Evolutionary conservation across 2,888 invertebrate genomes (phyloP).

Genomic region (Cybosia mesomella): DNA sequence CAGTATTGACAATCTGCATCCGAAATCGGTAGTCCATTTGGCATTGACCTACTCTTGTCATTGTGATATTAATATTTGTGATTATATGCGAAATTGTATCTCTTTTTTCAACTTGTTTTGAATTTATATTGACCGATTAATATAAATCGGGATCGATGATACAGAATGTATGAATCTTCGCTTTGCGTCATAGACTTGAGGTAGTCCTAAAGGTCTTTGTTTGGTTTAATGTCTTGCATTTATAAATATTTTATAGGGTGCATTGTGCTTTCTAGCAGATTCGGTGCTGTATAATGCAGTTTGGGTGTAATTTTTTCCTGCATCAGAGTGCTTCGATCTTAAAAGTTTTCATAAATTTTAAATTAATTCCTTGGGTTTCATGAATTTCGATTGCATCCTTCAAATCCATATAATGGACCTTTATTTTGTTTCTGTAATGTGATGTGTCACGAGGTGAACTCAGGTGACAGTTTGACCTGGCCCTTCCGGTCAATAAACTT

Average conservation of each 20-base stretch:
- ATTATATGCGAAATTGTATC: constrained; percentile 46
- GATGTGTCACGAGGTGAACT: constrained; percentile 51
- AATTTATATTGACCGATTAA: constrained; percentile 11
- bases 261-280: constrained; percentile 34
- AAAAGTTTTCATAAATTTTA: constrained; percentile 47
- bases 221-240: constrained; percentile 22
- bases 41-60: constrained; percentile 71
- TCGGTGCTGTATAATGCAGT: constrained; percentile 38
- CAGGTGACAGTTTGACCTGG: constrained; percentile 58
- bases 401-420: constrained; percentile 52
- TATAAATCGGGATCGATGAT: not conserved
- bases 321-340: constrained; percentile 48
- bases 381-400: constrained; percentile 66
- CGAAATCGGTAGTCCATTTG: constrained; percentile 65
- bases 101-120: constrained; percentile 28
- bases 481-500: constrained; percentile 57
- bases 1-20: constrained; percentile 62
- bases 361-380: constrained; percentile 55
- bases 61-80: constrained; percentile 58
- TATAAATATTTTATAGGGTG: constrained; percentile 27
- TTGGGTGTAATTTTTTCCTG: constrained; percentile 36
- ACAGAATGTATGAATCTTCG: constrained; percentile 7
- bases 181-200: constrained; percentile 20
- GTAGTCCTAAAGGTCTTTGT: constrained; percentile 28
- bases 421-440: constrained; percentile 55